phyloP scores from a whole-genome alignment of 2,888 invertebrate genomes.

The Scaptodrosophila latifasciaeformis region DNA sequence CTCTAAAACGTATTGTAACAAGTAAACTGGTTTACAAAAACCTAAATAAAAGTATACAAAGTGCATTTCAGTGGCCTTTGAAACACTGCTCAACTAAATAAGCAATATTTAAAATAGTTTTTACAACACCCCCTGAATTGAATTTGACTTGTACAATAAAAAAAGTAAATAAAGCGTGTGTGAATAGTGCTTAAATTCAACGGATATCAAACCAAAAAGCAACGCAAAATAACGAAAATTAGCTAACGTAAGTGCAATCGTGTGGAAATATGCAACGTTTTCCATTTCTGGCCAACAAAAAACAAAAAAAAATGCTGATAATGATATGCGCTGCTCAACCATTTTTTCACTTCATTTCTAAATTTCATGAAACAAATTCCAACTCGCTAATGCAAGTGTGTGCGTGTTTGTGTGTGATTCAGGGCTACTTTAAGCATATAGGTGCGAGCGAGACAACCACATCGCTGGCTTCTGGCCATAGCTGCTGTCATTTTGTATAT shows the following conservation, averaged over 20 bases:
- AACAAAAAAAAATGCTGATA: conserved; percentile 26
- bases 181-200: conserved; percentile 55
- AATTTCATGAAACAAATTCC: conserved; percentile 67
- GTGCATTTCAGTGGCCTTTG: conserved; percentile 63
- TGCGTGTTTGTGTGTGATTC: conserved; percentile 22
- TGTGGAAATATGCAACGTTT: background rate
- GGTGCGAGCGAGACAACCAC: conserved; percentile 50
- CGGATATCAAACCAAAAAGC: conserved; percentile 16
- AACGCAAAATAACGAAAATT: background rate
- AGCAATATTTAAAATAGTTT: conserved; percentile 43
- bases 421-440: conserved; percentile 10
- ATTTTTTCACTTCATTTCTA: too few relatives aligned
- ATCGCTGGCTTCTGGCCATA: conserved; percentile 25
- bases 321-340: conserved; percentile 61
- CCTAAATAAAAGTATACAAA: conserved; percentile 20
- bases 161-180: conserved; percentile 63
- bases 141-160: conserved; percentile 39
- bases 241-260: conserved; percentile 48
- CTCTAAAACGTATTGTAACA: conserved; percentile 8
- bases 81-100: conserved; percentile 59
- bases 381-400: conserved; percentile 53
- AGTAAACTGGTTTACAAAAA: background rate
- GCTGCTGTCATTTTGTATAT: conserved; percentile 64
- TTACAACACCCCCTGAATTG: conserved; percentile 28
- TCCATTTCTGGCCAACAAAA: too few relatives aligned